Conservation (phyloP, 2,888 invertebrate genomes). For the Stenoptilia bipunctidactyla region DNA sequence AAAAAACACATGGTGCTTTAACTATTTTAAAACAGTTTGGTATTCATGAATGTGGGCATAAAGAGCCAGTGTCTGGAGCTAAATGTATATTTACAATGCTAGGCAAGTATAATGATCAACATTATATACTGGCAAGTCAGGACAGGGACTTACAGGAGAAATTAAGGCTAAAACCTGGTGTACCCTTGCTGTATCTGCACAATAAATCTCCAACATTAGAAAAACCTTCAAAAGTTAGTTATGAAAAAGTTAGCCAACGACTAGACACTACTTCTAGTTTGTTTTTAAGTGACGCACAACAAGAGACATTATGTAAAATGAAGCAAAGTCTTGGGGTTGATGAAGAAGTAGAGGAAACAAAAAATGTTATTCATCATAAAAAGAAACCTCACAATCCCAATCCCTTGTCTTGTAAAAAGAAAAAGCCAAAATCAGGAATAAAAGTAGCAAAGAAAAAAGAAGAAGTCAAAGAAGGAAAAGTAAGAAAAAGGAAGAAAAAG, state of each 20-base stretch:
- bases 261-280: slow-evolving; percentile 53
- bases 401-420: slow-evolving; percentile 91
- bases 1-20: slow-evolving; percentile 82
- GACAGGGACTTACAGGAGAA: slow-evolving; percentile 82
- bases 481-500: slow-evolving; percentile 72
- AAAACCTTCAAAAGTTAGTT: slow-evolving; percentile 80
- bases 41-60: slow-evolving; percentile 89
- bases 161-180: slow-evolving; percentile 77
- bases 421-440: slow-evolving; percentile 64
- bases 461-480: slow-evolving; percentile 46
- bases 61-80: slow-evolving; percentile 79
- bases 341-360: slow-evolving; percentile 36
- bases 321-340: slow-evolving; percentile 67
- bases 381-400: slow-evolving; percentile 79
- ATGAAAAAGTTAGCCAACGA: slow-evolving; percentile 71
- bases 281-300: slow-evolving; percentile 69
- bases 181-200: slow-evolving; percentile 87
- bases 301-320: slow-evolving; percentile 71
- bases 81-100: slow-evolving; percentile 87
- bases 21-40: slow-evolving; percentile 87
- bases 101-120: slow-evolving; percentile 72
- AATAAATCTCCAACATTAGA: slow-evolving; percentile 89
- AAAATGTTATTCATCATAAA: slow-evolving; percentile 31
- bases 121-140: slow-evolving; percentile 90
- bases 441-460: slow-evolving; percentile 34